These are phyloP conservation scores for Idaea dimidiata DNA, from an alignment of 2,888 invertebrate species.

Conservation along the genomic window DNA sequence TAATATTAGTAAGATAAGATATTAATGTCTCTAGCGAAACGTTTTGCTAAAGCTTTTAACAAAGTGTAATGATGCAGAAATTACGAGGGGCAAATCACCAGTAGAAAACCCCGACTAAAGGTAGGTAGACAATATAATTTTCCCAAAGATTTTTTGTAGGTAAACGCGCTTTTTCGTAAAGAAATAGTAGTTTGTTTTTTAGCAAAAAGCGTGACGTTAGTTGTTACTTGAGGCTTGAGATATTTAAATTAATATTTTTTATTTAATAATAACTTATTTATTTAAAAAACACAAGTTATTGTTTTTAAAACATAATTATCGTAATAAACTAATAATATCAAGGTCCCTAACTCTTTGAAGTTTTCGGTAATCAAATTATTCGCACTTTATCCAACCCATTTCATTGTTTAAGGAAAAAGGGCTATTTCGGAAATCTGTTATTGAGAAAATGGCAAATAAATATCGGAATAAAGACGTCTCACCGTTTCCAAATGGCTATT, in stretches of 20 bases:
- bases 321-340: no score
- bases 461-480: conserved; percentile 15
- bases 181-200: no score
- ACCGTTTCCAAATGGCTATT: conserved; percentile 23
- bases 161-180: no score
- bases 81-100: not conserved
- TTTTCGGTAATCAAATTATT: not conserved
- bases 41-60: not conserved
- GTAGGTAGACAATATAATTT: not conserved
- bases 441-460: conserved; percentile 22
- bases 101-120: not conserved
- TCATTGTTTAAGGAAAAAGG: not conserved
- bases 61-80: not conserved
- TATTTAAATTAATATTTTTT: no score
- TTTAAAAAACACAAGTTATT: no score
- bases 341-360: no score
- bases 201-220: no score
- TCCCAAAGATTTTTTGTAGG: no score
- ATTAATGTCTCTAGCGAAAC: not conserved
- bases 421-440: not conserved
- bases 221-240: no score
- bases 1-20: not conserved
- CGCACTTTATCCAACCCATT: not conserved
- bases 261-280: no score
- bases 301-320: no score